Evolutionary conservation across 2,113 vertebrate species (phyloP).

Genomic region (Leucoraja erinaceus): DNA sequence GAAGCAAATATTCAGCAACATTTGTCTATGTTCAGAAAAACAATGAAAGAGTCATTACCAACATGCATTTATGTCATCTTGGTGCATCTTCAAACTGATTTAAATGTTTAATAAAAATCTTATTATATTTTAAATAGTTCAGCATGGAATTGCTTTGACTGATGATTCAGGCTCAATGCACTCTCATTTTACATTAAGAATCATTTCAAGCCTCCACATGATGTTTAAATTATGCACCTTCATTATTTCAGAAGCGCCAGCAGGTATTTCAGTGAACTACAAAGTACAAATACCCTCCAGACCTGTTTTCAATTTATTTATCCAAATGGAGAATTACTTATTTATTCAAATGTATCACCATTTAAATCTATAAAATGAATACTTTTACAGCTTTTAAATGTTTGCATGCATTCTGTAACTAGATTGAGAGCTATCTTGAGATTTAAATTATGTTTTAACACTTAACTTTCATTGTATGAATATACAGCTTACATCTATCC

Average conservation of each 20-base stretch:
- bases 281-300: not conserved
- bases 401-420: not conserved
- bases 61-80: not conserved
- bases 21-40: not conserved
- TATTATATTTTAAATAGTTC: not conserved
- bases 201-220: not conserved
- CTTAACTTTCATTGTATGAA: not conserved
- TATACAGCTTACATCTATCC: not conserved
- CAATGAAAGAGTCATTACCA: not conserved
- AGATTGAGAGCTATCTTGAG: not conserved
- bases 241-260: not conserved
- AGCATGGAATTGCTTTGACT: not conserved
- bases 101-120: not conserved
- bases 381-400: not conserved
- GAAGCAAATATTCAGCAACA: not conserved
- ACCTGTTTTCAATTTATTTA: not conserved
- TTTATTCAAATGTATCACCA: not conserved
- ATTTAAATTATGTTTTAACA: not conserved
- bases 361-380: not conserved
- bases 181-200: not conserved
- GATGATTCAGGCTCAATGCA: not conserved
- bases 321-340: not conserved
- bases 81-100: not conserved
- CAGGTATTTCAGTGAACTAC: not conserved
- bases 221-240: not conserved